These are phyloP conservation scores for Ciconia nigra DNA, from an alignment of 2,797 vertebrate species.

Conservation along the genomic window DNA sequence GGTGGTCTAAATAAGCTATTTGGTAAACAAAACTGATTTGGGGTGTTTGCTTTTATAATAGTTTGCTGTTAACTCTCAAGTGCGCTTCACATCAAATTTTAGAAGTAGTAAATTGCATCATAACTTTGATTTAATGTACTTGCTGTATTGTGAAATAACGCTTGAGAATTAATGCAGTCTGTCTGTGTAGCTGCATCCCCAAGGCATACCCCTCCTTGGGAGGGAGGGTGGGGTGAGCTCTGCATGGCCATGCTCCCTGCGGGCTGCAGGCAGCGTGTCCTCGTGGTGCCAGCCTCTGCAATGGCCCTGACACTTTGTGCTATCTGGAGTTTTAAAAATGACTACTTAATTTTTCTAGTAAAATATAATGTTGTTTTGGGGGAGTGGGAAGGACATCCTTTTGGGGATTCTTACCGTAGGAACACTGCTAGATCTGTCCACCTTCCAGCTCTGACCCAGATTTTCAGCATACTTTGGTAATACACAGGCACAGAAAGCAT, in stretches of 20 bases:
- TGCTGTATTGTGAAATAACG: not conserved
- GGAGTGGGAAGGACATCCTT: not conserved
- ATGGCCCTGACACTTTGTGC: not conserved
- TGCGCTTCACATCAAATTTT: not conserved
- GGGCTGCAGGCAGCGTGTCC: not conserved
- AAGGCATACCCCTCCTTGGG: not conserved
- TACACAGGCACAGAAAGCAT: not conserved
- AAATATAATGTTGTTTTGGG: not conserved
- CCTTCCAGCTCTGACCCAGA: not conserved
- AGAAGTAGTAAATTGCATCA: not conserved
- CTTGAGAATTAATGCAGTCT: not conserved
- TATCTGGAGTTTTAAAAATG: not conserved
- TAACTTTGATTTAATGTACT: not conserved
- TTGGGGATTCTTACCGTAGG: not conserved
- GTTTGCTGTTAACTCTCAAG: not conserved
- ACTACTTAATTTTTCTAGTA: not conserved
- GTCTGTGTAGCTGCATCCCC: not conserved
- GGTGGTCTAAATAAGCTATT: not conserved
- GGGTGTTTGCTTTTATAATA: not conserved
- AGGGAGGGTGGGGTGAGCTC: not conserved
- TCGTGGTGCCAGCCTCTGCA: rapidly evolving
- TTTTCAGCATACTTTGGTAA: not conserved
- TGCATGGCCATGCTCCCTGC: rapidly evolving
- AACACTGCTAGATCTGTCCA: not conserved
- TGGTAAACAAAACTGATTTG: not conserved